phyloP scores from a whole-genome alignment of 2,888 invertebrate species.

The Tenthredo notha region DNA sequence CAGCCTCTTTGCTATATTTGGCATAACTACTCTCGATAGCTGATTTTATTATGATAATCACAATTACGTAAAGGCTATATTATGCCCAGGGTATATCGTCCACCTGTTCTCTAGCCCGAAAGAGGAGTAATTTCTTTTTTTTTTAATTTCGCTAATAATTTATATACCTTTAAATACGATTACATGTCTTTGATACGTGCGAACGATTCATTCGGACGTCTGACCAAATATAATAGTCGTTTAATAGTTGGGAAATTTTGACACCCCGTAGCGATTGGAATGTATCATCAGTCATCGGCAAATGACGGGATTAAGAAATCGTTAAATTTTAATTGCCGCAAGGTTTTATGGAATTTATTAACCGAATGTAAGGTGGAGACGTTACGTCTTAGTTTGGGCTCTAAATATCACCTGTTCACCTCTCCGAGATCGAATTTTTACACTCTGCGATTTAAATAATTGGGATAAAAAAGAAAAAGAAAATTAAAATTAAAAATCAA shows the following conservation, averaged over 20 bases:
- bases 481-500: not conserved
- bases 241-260: not conserved
- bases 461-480: not conserved
- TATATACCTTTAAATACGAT: not conserved
- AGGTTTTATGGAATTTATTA: constrained; percentile 8
- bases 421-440: not conserved
- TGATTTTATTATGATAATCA: constrained; percentile 1
- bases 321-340: not conserved
- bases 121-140: not conserved
- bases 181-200: not conserved
- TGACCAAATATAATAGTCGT: not conserved
- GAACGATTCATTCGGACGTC: not conserved
- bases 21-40: not conserved
- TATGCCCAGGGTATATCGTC: not conserved
- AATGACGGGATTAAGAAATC: constrained; percentile 18
- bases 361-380: not conserved
- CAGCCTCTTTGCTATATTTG: constrained; percentile 5
- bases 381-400: not conserved
- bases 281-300: constrained; percentile 1
- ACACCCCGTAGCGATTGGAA: not conserved
- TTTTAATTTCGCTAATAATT: not conserved
- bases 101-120: constrained; percentile 21
- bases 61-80: constrained; percentile 25
- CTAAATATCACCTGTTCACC: not conserved
- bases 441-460: not conserved